These are phyloP conservation scores for Tupiocoris notatus DNA, from an alignment of 2,888 invertebrate species.

Conservation along the genomic window DNA sequence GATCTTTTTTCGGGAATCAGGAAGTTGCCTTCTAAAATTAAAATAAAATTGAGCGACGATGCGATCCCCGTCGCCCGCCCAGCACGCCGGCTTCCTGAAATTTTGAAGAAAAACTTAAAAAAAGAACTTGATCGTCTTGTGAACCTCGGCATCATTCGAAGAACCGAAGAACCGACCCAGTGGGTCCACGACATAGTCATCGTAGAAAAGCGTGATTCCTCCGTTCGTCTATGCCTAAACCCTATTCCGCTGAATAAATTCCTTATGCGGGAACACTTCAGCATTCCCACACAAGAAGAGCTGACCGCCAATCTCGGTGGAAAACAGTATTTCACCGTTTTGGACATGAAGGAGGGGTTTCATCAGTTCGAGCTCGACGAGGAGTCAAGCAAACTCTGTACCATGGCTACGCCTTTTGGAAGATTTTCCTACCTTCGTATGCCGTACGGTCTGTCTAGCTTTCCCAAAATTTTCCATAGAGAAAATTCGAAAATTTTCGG, in stretches of 20 bases:
- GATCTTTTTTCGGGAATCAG: conserved; percentile 15
- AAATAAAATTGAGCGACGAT: background rate
- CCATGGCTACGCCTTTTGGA: conserved; percentile 41
- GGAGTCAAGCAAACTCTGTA: no score
- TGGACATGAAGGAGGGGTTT: no score
- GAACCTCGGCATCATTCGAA: conserved; percentile 16
- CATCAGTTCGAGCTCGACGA: conserved; percentile 35
- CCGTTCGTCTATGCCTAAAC: conserved; percentile 25
- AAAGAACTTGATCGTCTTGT: no score
- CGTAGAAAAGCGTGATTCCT: conserved; percentile 28
- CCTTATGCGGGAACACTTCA: conserved; percentile 28
- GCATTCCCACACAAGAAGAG: conserved; percentile 36
- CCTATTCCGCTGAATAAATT: conserved; percentile 37
- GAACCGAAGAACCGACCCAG: conserved; percentile 9
- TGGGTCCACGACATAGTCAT: conserved; percentile 39
- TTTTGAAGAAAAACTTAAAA: conserved; percentile 13
- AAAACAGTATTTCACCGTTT: conserved; percentile 14
- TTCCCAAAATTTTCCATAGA: no score
- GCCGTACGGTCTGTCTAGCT: conserved; percentile 40
- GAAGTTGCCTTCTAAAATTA: conserved; percentile 3
- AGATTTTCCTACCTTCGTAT: conserved; percentile 34
- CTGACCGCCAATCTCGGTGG: conserved; percentile 24
- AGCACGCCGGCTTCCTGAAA: conserved; percentile 4
- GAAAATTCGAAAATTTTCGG: no score
- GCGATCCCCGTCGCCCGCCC: conserved; percentile 20